phyloP scores from a whole-genome alignment of 2,113 vertebrate genomes.

The Clarias magur region DNA sequence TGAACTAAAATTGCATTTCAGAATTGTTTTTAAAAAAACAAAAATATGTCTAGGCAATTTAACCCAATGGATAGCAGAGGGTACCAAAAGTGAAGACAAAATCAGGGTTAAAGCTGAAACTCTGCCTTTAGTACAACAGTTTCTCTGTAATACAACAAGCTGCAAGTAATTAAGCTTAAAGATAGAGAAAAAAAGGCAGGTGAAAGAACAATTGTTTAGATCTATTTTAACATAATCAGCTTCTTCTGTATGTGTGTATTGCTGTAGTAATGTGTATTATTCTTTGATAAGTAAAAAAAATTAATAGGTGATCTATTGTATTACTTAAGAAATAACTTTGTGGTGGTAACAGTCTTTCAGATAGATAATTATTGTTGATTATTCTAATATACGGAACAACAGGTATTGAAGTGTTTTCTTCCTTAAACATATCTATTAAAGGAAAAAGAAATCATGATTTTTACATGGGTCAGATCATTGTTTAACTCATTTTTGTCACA shows the following conservation, averaged over 20 bases:
- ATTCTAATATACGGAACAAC: neutral
- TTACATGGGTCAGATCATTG: neutral
- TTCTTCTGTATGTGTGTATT: too few species aligned
- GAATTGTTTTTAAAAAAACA: too few species aligned
- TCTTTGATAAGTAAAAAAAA: neutral
- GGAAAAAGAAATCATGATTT: neutral
- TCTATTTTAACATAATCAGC: neutral
- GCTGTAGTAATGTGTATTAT: neutral
- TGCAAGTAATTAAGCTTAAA: neutral
- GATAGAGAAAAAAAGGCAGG: neutral
- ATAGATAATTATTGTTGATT: neutral
- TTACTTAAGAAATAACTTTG: neutral
- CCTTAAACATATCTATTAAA: neutral
- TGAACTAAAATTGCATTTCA: too few species aligned
- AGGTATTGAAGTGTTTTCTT: neutral
- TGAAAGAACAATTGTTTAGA: neutral
- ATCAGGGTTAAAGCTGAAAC: neutral
- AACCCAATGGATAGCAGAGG: too few species aligned
- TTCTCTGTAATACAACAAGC: neutral
- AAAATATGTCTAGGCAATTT: too few species aligned
- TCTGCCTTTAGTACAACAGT: neutral
- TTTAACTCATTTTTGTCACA: neutral
- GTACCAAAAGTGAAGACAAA: too few species aligned
- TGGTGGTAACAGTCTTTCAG: neutral
- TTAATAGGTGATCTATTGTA: neutral